Base-by-base conservation (phyloP, 2,888 invertebrate species). In the Sipha maydis region DNA sequence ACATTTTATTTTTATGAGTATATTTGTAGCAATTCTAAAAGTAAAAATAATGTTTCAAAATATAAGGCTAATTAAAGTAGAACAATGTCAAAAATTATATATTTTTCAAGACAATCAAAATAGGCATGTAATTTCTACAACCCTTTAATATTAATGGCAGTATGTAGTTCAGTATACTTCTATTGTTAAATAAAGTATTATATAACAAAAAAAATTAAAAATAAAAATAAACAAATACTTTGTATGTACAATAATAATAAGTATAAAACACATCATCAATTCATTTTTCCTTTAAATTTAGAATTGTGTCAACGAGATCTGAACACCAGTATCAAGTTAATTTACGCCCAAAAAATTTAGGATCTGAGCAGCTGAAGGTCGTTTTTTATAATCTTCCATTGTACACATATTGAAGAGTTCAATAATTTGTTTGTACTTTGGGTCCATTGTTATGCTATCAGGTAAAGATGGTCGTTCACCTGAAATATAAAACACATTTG, bases 401-500 rank as follows among this genome's bases (percentile, higher is more conserved):
- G 96, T 96, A 91, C 96, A 96, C 90, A 93, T 93, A 91, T 93
- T 94, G 92, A 95, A 96, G 89, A 96, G 90, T 69, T 95, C 94
- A 3, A 97, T 92, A 0, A 96, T 93, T 11, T 92, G 92, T 21
- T 93, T 92, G 91, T 96, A 97, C 56, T 93, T 93, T n/a, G 92
- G 91, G 89, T 93, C 93, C 89, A 93, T 92, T 28, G 21, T 31
- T 5, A 90, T 54, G 28, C 90, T 82, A 38, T 93, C 93, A 0
- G 96, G 96, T 31, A 97, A 91, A 1, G 93, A 92, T 0, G 96
- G 97, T 0, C 96, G 93, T 1, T 95, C 95, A 73, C 96, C 96
- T 94, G 91, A 54, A 91, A 91, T 89, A 90, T 84, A 41, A 76
- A 69, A 69, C 8, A 1, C 69, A 85, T 54, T 83, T 56, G 78